A percentile compares a stretch with the other conserved stretches of the same genome.
Conservation (phyloP, 2,888 invertebrate species). For the Mellilla xanthometata region DNA sequence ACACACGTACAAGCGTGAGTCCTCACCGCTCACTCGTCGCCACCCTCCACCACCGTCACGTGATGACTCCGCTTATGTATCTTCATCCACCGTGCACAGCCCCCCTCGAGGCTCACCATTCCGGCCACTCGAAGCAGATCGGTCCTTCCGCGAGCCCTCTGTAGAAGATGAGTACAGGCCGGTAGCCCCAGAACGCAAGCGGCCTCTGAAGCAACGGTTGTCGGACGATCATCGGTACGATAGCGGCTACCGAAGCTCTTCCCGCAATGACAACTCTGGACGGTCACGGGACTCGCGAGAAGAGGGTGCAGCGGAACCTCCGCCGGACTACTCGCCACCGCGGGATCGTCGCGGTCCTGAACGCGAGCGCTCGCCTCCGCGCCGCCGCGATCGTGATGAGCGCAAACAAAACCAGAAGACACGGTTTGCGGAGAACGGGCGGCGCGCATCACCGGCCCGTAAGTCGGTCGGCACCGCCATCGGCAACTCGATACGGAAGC, state of each 20-base stretch:
- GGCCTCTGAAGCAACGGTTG: conserved; percentile 79
- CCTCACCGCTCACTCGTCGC: conserved; percentile 70
- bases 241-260: conserved; percentile 82
- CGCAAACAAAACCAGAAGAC: conserved; percentile 87
- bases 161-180: conserved; percentile 78
- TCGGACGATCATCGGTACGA: conserved; percentile 80
- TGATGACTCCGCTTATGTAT: conserved; percentile 82
- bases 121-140: conserved; percentile 69
- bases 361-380: conserved; percentile 68
- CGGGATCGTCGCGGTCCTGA: conserved; percentile 71
- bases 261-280: conserved; percentile 77
- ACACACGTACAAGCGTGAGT: conserved; percentile 71
- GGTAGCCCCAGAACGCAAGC: conserved; percentile 86
- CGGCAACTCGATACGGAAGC: conserved; percentile 91
- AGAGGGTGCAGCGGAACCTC: conserved; percentile 84
- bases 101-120: conserved; percentile 80
- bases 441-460: conserved; percentile 66
- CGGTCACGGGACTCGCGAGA: conserved; percentile 73
- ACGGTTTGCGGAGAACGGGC: conserved; percentile 82
- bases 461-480: conserved; percentile 84
- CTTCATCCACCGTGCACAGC: conserved; percentile 81
- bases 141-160: conserved; percentile 75
- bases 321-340: conserved; percentile 88
- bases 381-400: conserved; percentile 74
- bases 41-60: conserved; percentile 77